Percentiles rank a stretch among this genome's conserved stretches.
These are phyloP conservation scores for Mirza zaza DNA, from an alignment of 2,113 vertebrate species.

Conservation along the genomic window DNA sequence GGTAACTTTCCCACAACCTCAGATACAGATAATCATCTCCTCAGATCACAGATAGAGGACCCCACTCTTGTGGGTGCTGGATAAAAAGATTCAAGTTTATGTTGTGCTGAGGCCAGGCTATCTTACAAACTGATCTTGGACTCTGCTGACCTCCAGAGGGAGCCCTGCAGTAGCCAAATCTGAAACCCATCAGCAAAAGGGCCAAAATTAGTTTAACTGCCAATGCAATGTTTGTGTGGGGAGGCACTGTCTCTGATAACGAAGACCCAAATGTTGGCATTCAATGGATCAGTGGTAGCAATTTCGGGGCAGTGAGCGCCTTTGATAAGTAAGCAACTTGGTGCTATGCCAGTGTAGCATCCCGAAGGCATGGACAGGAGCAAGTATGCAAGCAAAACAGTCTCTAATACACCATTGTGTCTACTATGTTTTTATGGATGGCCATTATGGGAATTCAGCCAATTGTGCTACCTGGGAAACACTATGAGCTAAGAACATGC, in stretches of 20 bases:
- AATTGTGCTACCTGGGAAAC: not conserved
- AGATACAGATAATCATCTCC: not conserved
- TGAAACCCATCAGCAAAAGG: not conserved
- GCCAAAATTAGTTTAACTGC: not conserved
- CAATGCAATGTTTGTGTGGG: not conserved
- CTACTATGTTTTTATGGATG: not conserved
- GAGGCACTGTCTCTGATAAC: conserved; percentile 12
- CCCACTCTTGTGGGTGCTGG: not conserved
- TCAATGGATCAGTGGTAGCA: not conserved
- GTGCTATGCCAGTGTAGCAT: not conserved
- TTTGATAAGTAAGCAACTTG: conserved; percentile 3
- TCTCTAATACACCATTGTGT: not conserved
- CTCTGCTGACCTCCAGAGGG: conserved; percentile 50
- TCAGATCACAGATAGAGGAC: not conserved
- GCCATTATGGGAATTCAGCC: not conserved
- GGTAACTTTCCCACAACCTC: not conserved
- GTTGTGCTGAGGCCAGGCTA: not conserved
- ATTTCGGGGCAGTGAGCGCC: not conserved
- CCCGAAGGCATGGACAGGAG: not conserved
- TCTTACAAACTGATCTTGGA: not conserved
- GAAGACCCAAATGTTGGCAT: not conserved
- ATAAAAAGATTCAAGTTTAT: not conserved
- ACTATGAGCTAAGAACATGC: not conserved
- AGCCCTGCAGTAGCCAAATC: not conserved
- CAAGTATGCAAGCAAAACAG: not conserved